phyloP scores from a whole-genome alignment of 2,888 invertebrate genomes.

The Melanostoma mellinum region DNA sequence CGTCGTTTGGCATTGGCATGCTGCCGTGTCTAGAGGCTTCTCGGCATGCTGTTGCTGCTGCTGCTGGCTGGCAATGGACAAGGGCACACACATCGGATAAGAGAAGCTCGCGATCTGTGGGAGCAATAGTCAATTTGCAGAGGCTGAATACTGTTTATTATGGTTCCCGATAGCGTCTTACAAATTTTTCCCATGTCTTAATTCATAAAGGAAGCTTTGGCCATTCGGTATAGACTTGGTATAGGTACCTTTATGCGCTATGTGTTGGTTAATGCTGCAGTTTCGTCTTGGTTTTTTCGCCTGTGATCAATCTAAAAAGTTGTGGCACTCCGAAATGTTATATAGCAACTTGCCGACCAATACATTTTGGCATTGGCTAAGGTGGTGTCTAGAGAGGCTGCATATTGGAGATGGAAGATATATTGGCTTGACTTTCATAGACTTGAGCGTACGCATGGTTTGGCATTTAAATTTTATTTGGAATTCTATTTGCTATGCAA shows the following conservation, averaged over 20 bases:
- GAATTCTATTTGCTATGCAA: slow-evolving; percentile 57
- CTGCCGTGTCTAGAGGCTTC: slow-evolving; percentile 65
- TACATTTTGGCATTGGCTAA: slow-evolving; percentile 53
- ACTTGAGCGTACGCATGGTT: slow-evolving; percentile 16
- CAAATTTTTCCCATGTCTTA: slow-evolving; percentile 75
- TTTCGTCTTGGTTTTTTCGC: slow-evolving; percentile 17
- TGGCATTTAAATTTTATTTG: slow-evolving; percentile 16
- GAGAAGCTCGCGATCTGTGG: slow-evolving; percentile 75
- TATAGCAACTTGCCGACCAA: slow-evolving; percentile 38
- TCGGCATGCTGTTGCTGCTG: slow-evolving; percentile 48
- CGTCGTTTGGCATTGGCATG: slow-evolving; percentile 51
- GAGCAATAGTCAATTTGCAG: slow-evolving; percentile 73
- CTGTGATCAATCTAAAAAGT: slow-evolving; percentile 60
- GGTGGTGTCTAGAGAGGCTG: slow-evolving; percentile 38
- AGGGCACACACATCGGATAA: slow-evolving; percentile 76
- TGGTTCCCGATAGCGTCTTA: slow-evolving; percentile 73
- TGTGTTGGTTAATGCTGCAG: slow-evolving; percentile 13
- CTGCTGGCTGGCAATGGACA: slow-evolving; percentile 68
- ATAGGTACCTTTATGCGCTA: not conserved
- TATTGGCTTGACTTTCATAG: slow-evolving; percentile 13
- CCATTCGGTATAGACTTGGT: slow-evolving; percentile 26
- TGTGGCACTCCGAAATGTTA: slow-evolving; percentile 40
- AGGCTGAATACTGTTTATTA: slow-evolving; percentile 74
- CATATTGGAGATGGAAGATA: slow-evolving; percentile 52
- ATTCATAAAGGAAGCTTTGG: slow-evolving; percentile 73